These are phyloP conservation scores for Cuculus canorus DNA, from an alignment of 2,797 vertebrate species.

Conservation along the genomic window DNA sequence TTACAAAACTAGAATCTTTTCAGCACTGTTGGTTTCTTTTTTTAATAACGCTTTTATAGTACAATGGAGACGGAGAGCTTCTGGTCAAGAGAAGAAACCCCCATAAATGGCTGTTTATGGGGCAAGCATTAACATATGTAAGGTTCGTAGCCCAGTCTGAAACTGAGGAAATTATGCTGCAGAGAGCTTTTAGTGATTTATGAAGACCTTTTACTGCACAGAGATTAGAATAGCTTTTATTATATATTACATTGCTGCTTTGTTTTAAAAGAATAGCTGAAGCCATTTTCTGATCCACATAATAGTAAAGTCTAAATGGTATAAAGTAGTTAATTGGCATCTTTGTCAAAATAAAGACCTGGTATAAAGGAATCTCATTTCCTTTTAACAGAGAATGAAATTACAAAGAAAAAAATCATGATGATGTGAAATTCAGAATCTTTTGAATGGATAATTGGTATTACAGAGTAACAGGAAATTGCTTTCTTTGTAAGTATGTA, in stretches of 20 bases:
- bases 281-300: constrained; percentile 33
- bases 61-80: background rate
- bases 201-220: background rate
- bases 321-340: constrained; percentile 74
- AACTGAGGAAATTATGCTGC: background rate
- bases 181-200: constrained; percentile 22
- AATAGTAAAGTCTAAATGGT: constrained; percentile 69
- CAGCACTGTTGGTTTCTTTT: background rate
- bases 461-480: constrained; percentile 57
- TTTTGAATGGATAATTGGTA: constrained; percentile 55
- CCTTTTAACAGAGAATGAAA: constrained; percentile 39
- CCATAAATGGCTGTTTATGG: background rate
- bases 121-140: background rate
- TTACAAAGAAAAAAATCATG: background rate
- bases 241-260: constrained; percentile 15
- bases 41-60: background rate
- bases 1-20: background rate
- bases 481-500: constrained; percentile 51
- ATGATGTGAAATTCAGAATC: constrained; percentile 46
- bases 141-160: background rate
- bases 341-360: constrained; percentile 74
- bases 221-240: constrained; percentile 30
- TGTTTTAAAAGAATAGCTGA: constrained; percentile 42
- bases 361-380: constrained; percentile 61
- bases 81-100: background rate